phyloP scores from a whole-genome alignment of 2,113 vertebrate genomes.

The Urocitellus parryii region DNA sequence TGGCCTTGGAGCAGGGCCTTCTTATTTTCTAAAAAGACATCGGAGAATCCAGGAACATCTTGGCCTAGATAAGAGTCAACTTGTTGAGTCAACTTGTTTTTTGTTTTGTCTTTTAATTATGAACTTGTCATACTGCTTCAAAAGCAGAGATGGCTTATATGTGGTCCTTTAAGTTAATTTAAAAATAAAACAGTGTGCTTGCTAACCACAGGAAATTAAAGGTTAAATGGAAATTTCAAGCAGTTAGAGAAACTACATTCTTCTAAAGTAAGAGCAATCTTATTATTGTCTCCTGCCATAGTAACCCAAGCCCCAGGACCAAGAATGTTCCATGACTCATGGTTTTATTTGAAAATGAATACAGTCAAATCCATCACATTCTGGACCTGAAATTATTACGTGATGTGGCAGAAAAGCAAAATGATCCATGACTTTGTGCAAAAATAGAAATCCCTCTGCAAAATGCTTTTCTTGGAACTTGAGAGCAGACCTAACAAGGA shows the following conservation, averaged over 20 bases:
- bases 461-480: constrained; percentile 18
- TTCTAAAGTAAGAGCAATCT: constrained; percentile 50
- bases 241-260: constrained; percentile 4
- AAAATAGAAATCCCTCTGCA: constrained; percentile 68
- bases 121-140: constrained; percentile 13
- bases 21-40: neutral
- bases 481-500: neutral
- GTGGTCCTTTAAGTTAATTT: constrained; percentile 37
- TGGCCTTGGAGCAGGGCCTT: neutral
- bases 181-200: constrained; percentile 18
- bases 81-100: too few relatives aligned
- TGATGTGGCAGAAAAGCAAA: constrained; percentile 45
- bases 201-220: neutral
- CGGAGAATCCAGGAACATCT: neutral
- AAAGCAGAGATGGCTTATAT: neutral
- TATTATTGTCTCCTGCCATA: neutral
- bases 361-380: constrained; percentile 45
- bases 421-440: constrained; percentile 8
- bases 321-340: constrained; percentile 60
- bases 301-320: neutral
- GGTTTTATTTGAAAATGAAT: constrained; percentile 65
- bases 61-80: neutral
- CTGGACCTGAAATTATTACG: constrained; percentile 27
- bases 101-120: constrained; percentile 14
- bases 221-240: constrained; percentile 27